These are phyloP conservation scores for Neosilurus mollespiculum DNA, from an alignment of 2,797 vertebrate genomes.

Conservation along the genomic window DNA sequence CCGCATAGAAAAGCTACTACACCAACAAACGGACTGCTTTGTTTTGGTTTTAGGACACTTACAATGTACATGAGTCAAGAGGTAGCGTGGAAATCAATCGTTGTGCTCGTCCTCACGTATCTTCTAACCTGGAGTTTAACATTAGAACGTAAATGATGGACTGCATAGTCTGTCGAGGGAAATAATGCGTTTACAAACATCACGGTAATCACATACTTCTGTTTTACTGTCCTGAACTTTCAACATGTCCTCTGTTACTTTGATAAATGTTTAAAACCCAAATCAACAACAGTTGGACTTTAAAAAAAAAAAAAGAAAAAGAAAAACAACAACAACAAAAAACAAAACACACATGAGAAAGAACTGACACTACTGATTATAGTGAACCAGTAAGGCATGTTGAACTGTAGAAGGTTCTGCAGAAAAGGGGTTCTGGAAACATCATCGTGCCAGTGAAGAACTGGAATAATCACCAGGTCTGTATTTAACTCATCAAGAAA, in stretches of 20 bases:
- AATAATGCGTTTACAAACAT: constrained; percentile 22
- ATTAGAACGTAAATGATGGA: constrained; percentile 13
- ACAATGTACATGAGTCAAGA: constrained; percentile 36
- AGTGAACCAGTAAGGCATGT: constrained; percentile 50
- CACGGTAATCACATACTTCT: neutral
- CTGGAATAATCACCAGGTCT: neutral
- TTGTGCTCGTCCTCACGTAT: constrained; percentile 32
- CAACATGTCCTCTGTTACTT: neutral
- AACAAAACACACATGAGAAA: constrained; percentile 2
- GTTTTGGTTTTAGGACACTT: constrained; percentile 47
- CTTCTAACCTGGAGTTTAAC: constrained; percentile 14
- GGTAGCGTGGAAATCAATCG: constrained; percentile 44
- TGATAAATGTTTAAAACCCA: constrained; percentile 27
- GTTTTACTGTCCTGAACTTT: neutral
- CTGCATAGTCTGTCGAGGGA: constrained; percentile 24
- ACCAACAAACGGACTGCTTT: constrained; percentile 8
- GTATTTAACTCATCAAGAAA: constrained; percentile 87
- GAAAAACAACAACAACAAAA: constrained; percentile 21
- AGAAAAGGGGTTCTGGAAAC: constrained; percentile 12
- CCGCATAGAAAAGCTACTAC: constrained; percentile 5
- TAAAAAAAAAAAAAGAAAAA: neutral
- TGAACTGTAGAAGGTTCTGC: constrained; percentile 19
- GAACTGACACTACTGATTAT: constrained; percentile 28
- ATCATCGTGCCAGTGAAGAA: constrained; percentile 17
- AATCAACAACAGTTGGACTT: neutral